These are phyloP conservation scores for Craseonycteris thonglongyai DNA, from an alignment of 2,113 vertebrate species.

Conservation along the genomic window DNA sequence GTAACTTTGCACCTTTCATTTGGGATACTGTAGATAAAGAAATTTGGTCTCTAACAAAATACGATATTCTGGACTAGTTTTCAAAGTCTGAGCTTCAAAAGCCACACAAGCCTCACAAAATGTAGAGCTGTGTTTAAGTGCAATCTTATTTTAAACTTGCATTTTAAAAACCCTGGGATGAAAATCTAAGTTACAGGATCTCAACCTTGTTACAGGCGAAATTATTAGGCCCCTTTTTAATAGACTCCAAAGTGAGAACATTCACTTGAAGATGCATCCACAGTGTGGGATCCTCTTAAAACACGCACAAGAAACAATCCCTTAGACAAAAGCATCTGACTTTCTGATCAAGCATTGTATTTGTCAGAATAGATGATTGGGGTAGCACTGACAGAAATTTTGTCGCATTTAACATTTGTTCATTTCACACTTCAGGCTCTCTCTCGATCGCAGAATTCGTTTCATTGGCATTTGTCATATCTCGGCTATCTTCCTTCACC, in stretches of 20 bases:
- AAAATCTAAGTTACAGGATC: neutral
- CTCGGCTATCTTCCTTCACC: conserved; percentile 65
- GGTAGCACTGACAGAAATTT: conserved; percentile 33
- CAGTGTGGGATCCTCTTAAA: rapidly evolving
- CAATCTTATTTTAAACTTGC: conserved; percentile 20
- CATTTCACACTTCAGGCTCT: conserved; percentile 32
- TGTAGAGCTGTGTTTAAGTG: conserved; percentile 22
- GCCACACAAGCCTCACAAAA: neutral
- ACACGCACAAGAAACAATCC: rapidly evolving
- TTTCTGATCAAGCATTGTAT: conserved; percentile 9
- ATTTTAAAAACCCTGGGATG: conserved; percentile 19
- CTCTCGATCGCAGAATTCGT: conserved; percentile 32
- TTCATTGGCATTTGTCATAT: conserved; percentile 54
- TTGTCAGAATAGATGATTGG: conserved; percentile 3
- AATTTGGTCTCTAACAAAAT: neutral
- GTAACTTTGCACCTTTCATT: neutral
- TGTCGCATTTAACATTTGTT: conserved; percentile 59
- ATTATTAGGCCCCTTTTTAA: neutral
- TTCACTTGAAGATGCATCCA: rapidly evolving
- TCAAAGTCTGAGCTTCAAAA: conserved; percentile 24
- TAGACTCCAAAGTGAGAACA: neutral
- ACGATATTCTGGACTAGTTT: neutral
- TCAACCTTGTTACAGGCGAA: neutral
- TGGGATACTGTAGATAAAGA: neutral
- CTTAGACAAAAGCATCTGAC: neutral